Evolutionary conservation across 2,888 invertebrate species (phyloP).

Genomic region (Stenurella melanura): DNA sequence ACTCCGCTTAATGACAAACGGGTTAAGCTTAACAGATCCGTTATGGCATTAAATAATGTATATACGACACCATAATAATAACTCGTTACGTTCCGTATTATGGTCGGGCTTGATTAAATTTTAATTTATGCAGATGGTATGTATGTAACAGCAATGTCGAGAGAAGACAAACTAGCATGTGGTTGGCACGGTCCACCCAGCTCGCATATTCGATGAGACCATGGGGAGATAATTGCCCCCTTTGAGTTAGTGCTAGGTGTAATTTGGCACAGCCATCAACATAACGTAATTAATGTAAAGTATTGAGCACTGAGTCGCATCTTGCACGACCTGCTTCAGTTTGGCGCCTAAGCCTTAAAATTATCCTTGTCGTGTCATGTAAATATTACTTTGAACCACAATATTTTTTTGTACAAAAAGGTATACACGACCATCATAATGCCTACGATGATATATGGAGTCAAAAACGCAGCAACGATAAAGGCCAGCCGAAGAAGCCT

Average conservation of each 20-base stretch:
- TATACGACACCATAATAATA: not conserved
- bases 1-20: constrained; percentile 5
- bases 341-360: not conserved
- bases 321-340: not conserved
- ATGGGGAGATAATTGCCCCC: constrained; percentile 60
- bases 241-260: constrained; percentile 60
- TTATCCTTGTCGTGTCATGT: no score
- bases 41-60: constrained; percentile 17
- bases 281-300: constrained; percentile 55
- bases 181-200: constrained; percentile 15
- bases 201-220: constrained; percentile 53
- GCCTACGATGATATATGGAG: no score
- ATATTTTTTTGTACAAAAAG: no score
- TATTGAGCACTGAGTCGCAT: constrained; percentile 40
- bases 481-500: no score
- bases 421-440: no score
- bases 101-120: constrained; percentile 16
- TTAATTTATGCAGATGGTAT: constrained; percentile 23
- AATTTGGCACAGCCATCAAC: constrained; percentile 56
- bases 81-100: constrained; percentile 11
- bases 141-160: constrained; percentile 9
- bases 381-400: no score
- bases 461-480: no score
- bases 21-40: not conserved
- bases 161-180: constrained; percentile 7